Percentiles rank a stretch among this genome's conserved stretches.
Evolutionary conservation across 2,888 invertebrate species (phyloP).

Genomic region (Steromphala cineraria): DNA sequence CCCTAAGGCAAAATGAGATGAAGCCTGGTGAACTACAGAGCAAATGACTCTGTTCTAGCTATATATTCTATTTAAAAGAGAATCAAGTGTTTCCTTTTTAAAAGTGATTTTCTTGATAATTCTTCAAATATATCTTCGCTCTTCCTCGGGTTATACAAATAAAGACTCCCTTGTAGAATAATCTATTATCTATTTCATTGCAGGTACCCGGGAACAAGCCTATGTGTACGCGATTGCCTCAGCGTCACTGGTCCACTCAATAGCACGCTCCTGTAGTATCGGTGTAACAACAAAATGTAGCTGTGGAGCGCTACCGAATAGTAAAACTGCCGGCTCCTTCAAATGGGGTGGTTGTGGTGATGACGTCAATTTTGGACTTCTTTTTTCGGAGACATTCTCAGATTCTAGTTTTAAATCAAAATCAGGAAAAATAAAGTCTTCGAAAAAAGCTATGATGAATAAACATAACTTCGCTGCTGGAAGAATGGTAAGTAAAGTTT

Average conservation of each 20-base stretch:
- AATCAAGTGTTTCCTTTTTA: too few species aligned
- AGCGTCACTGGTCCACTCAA: constrained; percentile 85
- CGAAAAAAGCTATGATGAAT: constrained; percentile 81
- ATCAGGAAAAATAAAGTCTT: constrained; percentile 47
- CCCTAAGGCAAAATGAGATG: too few species aligned
- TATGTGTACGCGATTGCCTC: constrained; percentile 89
- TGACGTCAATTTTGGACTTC: constrained; percentile 77
- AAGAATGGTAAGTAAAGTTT: constrained; percentile 80
- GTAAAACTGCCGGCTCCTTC: constrained; percentile 83
- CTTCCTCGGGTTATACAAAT: too few species aligned
- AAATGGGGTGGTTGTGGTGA: constrained; percentile 93
- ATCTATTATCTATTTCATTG: constrained; percentile 22
- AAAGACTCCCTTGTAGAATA: too few species aligned
- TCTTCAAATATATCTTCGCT: too few species aligned
- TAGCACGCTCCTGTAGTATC: constrained; percentile 86
- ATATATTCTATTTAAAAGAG: too few species aligned
- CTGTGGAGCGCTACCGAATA: constrained; percentile 85
- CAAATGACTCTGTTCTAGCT: too few species aligned
- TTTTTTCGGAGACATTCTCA: constrained; percentile 73
- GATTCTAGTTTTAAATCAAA: constrained; percentile 56
- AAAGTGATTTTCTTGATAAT: too few species aligned
- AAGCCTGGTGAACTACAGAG: too few species aligned
- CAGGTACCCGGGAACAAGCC: constrained; percentile 90
- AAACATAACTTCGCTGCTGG: constrained; percentile 87
- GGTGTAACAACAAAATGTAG: constrained; percentile 86